A percentile compares a stretch with the other conserved stretches of the same genome.
These are phyloP conservation scores for Euthynnus affinis DNA, from an alignment of 2,797 vertebrate genomes.

Conservation along the genomic window DNA sequence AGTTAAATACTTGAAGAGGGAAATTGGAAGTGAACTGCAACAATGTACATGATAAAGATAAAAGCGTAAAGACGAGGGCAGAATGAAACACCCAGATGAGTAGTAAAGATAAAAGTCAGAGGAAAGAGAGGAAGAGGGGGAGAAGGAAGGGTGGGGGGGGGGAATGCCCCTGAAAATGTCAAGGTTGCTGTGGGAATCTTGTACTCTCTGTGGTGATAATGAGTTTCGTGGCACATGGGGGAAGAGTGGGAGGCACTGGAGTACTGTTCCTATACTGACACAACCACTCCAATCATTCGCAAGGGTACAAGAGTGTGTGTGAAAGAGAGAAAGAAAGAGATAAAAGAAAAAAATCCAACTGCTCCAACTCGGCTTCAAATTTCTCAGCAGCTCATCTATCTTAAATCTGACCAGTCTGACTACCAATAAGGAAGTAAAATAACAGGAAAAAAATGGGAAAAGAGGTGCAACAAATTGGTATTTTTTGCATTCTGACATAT, in stretches of 20 bases:
- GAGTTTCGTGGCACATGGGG: constrained; percentile 62
- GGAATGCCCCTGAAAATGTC: constrained; percentile 62
- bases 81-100: constrained; percentile 42
- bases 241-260: constrained; percentile 18
- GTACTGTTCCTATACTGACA: constrained; percentile 30
- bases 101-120: constrained; percentile 45
- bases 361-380: constrained; percentile 2
- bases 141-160: not conserved
- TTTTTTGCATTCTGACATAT: not conserved
- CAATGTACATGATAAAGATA: constrained; percentile 40
- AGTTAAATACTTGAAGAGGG: constrained; percentile 24
- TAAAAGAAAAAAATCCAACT: constrained; percentile 12
- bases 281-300: constrained; percentile 26
- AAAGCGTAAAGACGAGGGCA: constrained; percentile 25
- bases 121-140: not conserved
- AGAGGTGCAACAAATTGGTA: not conserved
- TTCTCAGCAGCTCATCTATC: not conserved
- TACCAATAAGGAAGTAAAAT: not conserved
- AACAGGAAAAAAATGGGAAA: not conserved
- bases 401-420: not conserved
- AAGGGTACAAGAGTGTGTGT: constrained; percentile 16
- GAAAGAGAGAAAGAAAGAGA: not conserved
- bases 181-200: constrained; percentile 70
- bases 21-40: constrained; percentile 43
- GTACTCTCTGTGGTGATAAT: constrained; percentile 64